Conservation (phyloP, 2,797 vertebrate genomes). For the Rhodeus uyekii region DNA sequence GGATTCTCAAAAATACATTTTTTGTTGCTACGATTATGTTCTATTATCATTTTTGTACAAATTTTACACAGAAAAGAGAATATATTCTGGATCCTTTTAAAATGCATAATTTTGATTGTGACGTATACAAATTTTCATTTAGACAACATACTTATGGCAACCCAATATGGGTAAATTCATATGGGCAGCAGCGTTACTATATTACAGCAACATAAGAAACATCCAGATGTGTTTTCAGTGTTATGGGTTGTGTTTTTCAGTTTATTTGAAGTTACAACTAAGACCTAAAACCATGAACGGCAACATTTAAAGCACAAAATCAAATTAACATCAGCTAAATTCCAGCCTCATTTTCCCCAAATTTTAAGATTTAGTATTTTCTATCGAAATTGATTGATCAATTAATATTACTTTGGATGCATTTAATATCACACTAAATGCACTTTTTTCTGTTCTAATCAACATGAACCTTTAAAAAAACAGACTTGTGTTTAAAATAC, state of each 20-base stretch:
- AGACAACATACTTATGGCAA: constrained; percentile 51
- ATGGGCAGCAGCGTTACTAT: constrained; percentile 43
- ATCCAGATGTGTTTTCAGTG: constrained; percentile 1
- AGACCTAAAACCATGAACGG: background rate
- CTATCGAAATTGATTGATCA: background rate
- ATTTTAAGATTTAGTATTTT: background rate
- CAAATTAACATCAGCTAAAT: background rate
- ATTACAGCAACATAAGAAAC: constrained; percentile 10
- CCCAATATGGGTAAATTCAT: constrained; percentile 74
- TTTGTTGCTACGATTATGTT: background rate
- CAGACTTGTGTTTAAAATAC: background rate
- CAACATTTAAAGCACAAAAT: background rate
- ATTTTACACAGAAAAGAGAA: background rate
- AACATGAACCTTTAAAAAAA: background rate
- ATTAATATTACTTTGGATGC: background rate
- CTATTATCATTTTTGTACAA: constrained; percentile 10
- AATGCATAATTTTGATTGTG: constrained; percentile 15
- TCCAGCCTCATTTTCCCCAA: background rate
- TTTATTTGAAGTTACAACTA: constrained; percentile 3
- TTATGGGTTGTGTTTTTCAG: constrained; percentile 12
- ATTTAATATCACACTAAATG: background rate
- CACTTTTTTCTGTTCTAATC: background rate
- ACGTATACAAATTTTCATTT: constrained; percentile 10
- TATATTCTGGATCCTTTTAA: background rate
- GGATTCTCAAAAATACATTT: constrained; percentile 14